Percentiles rank a stretch among this genome's conserved stretches.
phyloP scores from a whole-genome alignment of 1,140 invertebrate genomes.

The Trichonephila inaurata region DNA sequence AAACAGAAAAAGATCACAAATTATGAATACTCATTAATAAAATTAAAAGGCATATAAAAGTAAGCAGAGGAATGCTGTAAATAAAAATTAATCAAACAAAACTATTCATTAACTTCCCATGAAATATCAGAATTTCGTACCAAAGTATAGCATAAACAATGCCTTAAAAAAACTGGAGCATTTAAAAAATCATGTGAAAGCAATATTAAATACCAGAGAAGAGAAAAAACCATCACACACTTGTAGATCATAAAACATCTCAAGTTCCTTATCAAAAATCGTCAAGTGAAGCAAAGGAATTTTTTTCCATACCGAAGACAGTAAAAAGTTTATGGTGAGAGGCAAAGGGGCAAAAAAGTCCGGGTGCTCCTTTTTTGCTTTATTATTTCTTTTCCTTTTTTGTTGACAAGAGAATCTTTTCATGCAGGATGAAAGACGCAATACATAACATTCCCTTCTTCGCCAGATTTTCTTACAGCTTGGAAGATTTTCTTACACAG shows the following conservation, averaged over 20 bases:
- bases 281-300: not conserved
- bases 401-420: slow-evolving; percentile 8
- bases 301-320: not conserved
- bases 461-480: not conserved
- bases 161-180: too few relatives aligned
- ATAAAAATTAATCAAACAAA: too few relatives aligned
- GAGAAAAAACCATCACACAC: not conserved
- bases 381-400: not conserved
- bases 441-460: slow-evolving; percentile 33
- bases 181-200: too few relatives aligned
- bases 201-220: not conserved
- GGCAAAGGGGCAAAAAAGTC: not conserved
- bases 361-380: not conserved
- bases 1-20: too few relatives aligned
- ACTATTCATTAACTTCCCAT: too few relatives aligned
- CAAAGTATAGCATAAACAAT: too few relatives aligned
- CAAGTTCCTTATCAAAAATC: slow-evolving; percentile 12
- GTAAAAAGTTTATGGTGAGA: slow-evolving; percentile 1
- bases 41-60: too few relatives aligned
- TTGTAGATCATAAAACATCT: slow-evolving; percentile 4
- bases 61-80: too few relatives aligned
- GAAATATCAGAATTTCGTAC: too few relatives aligned
- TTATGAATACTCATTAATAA: too few relatives aligned
- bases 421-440: slow-evolving; percentile 15
- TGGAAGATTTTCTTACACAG: not conserved